Percentiles rank a stretch among this genome's conserved stretches.
Conservation (phyloP, 2,797 vertebrate species). For the Microtus obscurus region DNA sequence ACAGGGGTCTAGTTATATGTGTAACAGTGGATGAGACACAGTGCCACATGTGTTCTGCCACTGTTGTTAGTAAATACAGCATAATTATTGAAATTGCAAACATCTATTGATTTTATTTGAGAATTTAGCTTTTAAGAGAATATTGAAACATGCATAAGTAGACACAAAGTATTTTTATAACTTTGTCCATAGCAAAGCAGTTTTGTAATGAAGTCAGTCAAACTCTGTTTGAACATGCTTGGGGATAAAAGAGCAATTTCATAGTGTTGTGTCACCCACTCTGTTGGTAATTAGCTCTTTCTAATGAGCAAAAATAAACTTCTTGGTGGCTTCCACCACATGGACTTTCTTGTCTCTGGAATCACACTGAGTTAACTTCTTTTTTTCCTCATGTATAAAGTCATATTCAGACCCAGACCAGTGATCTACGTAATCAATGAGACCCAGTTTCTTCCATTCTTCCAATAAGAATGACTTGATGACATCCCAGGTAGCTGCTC, state of each 20-base stretch:
- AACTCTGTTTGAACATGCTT: slow-evolving; percentile 10
- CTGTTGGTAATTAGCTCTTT: slow-evolving; percentile 32
- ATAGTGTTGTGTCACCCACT: neutral
- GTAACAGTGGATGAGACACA: neutral
- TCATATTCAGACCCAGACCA: neutral
- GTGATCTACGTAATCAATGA: neutral
- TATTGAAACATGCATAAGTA: neutral
- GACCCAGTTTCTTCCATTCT: neutral
- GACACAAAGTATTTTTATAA: neutral
- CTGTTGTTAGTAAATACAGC: neutral
- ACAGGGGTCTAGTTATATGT: neutral
- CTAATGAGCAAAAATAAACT: slow-evolving; percentile 26
- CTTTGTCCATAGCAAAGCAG: neutral
- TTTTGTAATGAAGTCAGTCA: neutral
- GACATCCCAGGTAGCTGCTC: neutral
- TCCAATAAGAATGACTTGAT: neutral
- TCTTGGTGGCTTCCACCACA: neutral
- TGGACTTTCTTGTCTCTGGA: neutral
- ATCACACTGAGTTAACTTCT: neutral
- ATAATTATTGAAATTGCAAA: neutral
- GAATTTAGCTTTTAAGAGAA: slow-evolving; percentile 13
- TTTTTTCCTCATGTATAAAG: neutral
- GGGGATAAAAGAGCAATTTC: neutral
- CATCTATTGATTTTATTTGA: neutral
- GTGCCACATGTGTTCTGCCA: neutral